A percentile compares a stretch with the other conserved stretches of the same genome.
These are phyloP conservation scores for Laspeyria flexula DNA, from an alignment of 2,888 invertebrate genomes.

Conservation along the genomic window DNA sequence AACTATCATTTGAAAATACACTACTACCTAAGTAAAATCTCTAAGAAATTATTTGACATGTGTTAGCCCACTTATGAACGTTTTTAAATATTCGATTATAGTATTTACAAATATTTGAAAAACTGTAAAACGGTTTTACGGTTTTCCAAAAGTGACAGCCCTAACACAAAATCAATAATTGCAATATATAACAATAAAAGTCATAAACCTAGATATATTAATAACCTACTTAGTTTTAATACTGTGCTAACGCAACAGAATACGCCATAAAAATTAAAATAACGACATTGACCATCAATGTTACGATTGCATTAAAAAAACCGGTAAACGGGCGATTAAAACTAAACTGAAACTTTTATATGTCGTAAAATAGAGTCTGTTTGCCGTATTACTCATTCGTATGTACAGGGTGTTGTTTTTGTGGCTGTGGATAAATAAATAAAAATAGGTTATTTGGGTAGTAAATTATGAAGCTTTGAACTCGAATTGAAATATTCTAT, in stretches of 20 bases:
- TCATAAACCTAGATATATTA: neutral
- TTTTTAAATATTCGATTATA: no score
- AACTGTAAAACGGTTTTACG: no score
- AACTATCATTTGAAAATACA: no score
- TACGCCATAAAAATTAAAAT: conserved; percentile 18
- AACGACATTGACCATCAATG: conserved; percentile 15
- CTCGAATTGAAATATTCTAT: no score
- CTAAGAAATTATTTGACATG: no score
- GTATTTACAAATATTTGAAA: no score
- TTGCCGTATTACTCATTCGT: conserved; percentile 10
- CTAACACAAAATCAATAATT: neutral
- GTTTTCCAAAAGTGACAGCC: neutral
- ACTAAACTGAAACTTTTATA: conserved; percentile 35
- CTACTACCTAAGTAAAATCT: no score
- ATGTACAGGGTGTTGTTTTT: conserved; percentile 6
- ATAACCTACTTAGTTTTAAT: neutral
- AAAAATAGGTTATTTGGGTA: no score
- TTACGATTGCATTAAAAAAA: conserved; percentile 27
- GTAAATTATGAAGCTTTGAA: no score
- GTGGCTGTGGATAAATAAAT: no score
- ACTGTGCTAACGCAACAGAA: neutral
- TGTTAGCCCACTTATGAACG: no score
- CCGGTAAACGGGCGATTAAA: conserved; percentile 33
- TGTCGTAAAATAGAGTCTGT: conserved; percentile 30
- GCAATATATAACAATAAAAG: neutral